Evolutionary conservation across 2,113 vertebrate genomes (phyloP).

Genomic region (Oncorhynchus keta): DNA sequence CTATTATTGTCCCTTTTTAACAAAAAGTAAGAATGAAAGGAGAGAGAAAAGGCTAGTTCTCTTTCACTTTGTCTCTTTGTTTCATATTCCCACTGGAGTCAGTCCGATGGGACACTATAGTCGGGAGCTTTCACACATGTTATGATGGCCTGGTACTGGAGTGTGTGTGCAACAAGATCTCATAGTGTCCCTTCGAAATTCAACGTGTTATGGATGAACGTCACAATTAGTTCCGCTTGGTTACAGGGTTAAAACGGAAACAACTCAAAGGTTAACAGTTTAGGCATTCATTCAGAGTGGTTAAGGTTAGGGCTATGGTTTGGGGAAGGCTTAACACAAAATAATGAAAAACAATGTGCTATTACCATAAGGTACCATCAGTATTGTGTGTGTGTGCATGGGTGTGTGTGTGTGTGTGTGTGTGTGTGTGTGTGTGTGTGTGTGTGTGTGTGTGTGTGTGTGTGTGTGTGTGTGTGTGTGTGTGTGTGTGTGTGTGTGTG

Average conservation of each 20-base stretch:
- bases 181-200: too few species aligned
- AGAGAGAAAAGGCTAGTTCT: conserved; percentile 10
- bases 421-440: conserved; percentile 9
- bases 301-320: too few species aligned
- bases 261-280: too few species aligned
- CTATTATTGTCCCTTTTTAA: conserved; percentile 11
- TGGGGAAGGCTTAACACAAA: too few species aligned
- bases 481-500: conserved; percentile 10
- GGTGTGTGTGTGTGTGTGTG: not conserved
- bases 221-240: too few species aligned
- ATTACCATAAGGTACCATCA: too few species aligned
- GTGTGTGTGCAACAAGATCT: not conserved
- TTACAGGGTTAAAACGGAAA: too few species aligned
- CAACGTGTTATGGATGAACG: too few species aligned
- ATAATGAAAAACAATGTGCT: too few species aligned
- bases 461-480: conserved; percentile 7
- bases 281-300: too few species aligned
- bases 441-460: conserved; percentile 10
- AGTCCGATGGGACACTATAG: not conserved
- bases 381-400: too few species aligned
- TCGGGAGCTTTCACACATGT: conserved; percentile 1
- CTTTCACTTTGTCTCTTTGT: conserved; percentile 42
- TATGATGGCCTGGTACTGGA: conserved; percentile 11
- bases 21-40: not conserved
- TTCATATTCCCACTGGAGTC: conserved; percentile 16